Evolutionary conservation across 2,888 invertebrate genomes (phyloP), one percentile per base, ranked within the genome.

Genomic region (Tiphia femorata): DNA sequence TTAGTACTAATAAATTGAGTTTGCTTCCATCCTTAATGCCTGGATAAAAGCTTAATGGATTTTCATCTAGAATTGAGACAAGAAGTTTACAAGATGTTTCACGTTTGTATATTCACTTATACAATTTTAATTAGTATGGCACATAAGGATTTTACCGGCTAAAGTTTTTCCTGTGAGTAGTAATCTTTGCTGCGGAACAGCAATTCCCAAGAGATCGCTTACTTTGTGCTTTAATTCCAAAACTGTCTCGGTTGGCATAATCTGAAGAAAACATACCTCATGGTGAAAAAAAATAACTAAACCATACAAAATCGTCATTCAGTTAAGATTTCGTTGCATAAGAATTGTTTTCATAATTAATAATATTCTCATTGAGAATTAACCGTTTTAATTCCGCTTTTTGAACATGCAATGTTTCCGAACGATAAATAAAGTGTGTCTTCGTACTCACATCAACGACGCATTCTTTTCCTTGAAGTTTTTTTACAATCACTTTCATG

Each of bases 401-500:
- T n/a, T n/a, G 20, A 49, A 20, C 30, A 17, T 3, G 5, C 23
- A 19, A 27, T 16, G 20, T 5, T 7, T 3, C n/a, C 8, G 7
- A 1, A 19, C 21, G 41, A 17, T 27, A 47, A 33, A 5, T n/a
- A 3, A n/a, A 2, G 30, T 10, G 16, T 4, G 23, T 10, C 7
- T 3, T 20, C n/a, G 12, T 49, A 83, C 80, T 76, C 81, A 92
- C 92, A 72, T 91, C 90, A 57, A 92, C 83, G 49, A 85, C 84
- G 77, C 89, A 90, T 83, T 91, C 91, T 51, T 88, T 89, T 30
- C 92, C 92, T 82, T 90, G 89, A 33, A 93, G 83, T 73, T 91
- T 89, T 85, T 92, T 93, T 48, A 93, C 87, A 71, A 85, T 88
- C 62, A 93, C 84, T 85, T 91, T 90, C 92, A 93, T 92, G 76